Conservation (phyloP, 2,888 invertebrate species). For the Himalopsyche anomala region DNA sequence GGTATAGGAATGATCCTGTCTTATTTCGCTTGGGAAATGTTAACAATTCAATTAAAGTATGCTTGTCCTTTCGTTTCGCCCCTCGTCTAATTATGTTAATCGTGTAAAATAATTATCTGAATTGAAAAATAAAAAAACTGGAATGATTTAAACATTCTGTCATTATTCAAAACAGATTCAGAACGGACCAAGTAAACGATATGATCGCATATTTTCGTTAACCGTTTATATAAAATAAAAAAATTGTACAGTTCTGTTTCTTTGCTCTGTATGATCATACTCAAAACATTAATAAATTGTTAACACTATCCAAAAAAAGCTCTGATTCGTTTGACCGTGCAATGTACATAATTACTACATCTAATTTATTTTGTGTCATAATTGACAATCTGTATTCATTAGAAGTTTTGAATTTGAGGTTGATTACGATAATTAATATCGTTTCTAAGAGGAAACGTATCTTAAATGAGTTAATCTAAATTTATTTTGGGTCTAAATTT, state of each 20-base stretch:
- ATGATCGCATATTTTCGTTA: slow-evolving; percentile 14
- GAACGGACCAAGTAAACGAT: slow-evolving; percentile 31
- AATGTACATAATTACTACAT: slow-evolving; percentile 18
- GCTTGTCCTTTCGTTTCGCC: background rate
- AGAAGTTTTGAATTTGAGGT: slow-evolving; percentile 11
- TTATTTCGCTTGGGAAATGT: slow-evolving; percentile 15
- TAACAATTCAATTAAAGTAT: slow-evolving; percentile 1
- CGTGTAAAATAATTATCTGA: background rate
- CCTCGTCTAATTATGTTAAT: background rate
- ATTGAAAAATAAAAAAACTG: background rate
- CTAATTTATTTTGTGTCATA: slow-evolving; percentile 1
- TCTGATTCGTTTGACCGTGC: slow-evolving; percentile 2
- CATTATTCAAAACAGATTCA: background rate
- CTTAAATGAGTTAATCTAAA: background rate
- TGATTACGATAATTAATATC: background rate
- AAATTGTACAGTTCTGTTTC: slow-evolving; percentile 10
- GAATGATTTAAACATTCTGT: background rate
- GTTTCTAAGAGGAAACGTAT: background rate
- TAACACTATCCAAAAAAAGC: slow-evolving; percentile 9
- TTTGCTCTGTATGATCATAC: background rate
- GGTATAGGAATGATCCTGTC: background rate
- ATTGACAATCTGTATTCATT: slow-evolving; percentile 15
- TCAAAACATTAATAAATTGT: background rate
- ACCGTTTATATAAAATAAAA: slow-evolving; percentile 7
- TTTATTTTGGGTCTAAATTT: slow-evolving; percentile 37